Evolutionary conservation across 53 echinoderm and acorn worm species (phyloP).

Genomic region (Holothuria leucospilota): DNA sequence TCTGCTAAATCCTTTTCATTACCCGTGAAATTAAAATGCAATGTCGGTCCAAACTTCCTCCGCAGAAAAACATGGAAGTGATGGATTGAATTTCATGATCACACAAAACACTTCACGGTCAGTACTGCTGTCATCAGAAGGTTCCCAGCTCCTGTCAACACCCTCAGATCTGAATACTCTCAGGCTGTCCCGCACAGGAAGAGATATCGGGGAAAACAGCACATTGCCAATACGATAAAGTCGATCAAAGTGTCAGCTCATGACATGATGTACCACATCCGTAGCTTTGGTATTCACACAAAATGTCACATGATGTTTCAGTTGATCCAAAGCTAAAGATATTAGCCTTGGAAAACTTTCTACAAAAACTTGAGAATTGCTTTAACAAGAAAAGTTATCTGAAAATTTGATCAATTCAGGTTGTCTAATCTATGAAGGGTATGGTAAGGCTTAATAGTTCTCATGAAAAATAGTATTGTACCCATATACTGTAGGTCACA

Average conservation of each 20-base stretch:
- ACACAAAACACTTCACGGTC: slow-evolving; percentile 38
- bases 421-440: too few relatives aligned
- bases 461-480: too few relatives aligned
- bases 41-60: slow-evolving; percentile 18
- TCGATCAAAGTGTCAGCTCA: background rate
- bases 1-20: slow-evolving; percentile 39
- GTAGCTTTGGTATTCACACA: too few relatives aligned
- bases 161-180: slow-evolving; percentile 38
- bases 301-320: too few relatives aligned
- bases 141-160: slow-evolving; percentile 24
- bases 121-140: slow-evolving; percentile 2
- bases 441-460: too few relatives aligned
- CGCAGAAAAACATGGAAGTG: background rate
- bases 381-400: too few relatives aligned
- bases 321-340: too few relatives aligned
- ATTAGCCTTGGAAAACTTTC: too few relatives aligned
- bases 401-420: too few relatives aligned
- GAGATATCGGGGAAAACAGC: background rate
- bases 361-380: too few relatives aligned
- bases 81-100: slow-evolving; percentile 14
- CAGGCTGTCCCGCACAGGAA: slow-evolving; percentile 14
- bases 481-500: too few relatives aligned
- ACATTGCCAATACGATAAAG: slow-evolving; percentile 15
- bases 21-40: slow-evolving; percentile 43
- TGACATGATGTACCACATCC: slow-evolving; percentile 1